phyloP scores from a whole-genome alignment of 2,113 vertebrate species.

The Podiceps cristatus region DNA sequence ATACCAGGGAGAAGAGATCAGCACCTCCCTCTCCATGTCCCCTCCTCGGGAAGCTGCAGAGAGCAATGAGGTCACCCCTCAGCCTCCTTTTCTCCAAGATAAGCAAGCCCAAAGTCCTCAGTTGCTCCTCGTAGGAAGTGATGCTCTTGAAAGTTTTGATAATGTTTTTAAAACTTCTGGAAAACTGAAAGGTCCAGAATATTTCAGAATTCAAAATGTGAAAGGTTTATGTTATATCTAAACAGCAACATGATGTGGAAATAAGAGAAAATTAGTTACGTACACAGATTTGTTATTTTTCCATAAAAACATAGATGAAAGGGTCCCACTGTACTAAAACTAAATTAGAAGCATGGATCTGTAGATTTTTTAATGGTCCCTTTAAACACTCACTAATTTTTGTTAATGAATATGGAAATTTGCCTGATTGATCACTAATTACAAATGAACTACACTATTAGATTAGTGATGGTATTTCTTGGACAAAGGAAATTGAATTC shows the following conservation, averaged over 20 bases:
- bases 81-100: background rate
- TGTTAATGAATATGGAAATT: constrained; percentile 53
- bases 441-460: constrained; percentile 12
- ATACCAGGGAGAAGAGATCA: background rate
- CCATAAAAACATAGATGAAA: background rate
- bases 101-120: background rate
- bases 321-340: background rate
- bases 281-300: background rate
- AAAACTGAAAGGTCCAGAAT: background rate
- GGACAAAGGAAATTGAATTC: constrained; percentile 39
- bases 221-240: background rate
- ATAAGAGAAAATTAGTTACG: background rate
- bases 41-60: background rate
- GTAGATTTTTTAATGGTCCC: background rate
- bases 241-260: background rate
- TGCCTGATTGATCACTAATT: constrained; percentile 58
- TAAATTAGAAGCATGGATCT: background rate
- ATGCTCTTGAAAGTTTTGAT: background rate
- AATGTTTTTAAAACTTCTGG: background rate
- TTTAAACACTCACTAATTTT: constrained; percentile 16
- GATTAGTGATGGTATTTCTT: constrained; percentile 19
- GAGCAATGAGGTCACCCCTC: background rate
- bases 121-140: background rate
- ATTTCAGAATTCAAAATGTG: background rate
- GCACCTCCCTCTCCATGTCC: accelerated